Percentiles rank a stretch among this genome's conserved stretches.
Conservation (phyloP, 2,113 vertebrate species). For the Procapra przewalskii region DNA sequence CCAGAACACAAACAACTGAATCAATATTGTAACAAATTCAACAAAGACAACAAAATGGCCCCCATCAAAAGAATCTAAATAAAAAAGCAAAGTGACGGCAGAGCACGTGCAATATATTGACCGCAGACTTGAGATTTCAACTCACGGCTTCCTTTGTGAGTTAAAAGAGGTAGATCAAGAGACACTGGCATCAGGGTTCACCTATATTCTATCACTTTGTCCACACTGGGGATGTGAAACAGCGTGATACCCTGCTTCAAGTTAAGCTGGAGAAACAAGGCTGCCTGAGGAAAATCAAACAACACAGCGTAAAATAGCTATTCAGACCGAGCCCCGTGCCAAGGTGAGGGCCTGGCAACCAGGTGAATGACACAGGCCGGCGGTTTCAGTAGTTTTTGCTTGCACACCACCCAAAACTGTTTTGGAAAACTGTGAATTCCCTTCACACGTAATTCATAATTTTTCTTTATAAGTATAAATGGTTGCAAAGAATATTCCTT, state of each 20-base stretch:
- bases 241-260: background rate
- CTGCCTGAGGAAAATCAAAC: background rate
- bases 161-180: background rate
- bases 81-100: background rate
- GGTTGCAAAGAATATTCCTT: background rate
- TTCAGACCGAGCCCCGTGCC: background rate
- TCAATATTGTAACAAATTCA: background rate
- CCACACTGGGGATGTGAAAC: background rate
- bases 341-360: accelerated
- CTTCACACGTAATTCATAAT: background rate
- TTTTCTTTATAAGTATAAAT: background rate
- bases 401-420: no score
- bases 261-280: background rate
- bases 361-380: accelerated
- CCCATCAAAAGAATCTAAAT: background rate
- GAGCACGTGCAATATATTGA: accelerated
- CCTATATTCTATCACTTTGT: background rate
- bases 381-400: accelerated
- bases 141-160: background rate
- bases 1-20: background rate
- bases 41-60: background rate
- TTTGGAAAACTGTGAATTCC: background rate
- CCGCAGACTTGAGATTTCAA: accelerated
- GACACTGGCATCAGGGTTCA: background rate
- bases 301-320: accelerated